These are phyloP conservation scores for Hecatera dysodea DNA, from an alignment of 2,888 invertebrate genomes.

Conservation along the genomic window DNA sequence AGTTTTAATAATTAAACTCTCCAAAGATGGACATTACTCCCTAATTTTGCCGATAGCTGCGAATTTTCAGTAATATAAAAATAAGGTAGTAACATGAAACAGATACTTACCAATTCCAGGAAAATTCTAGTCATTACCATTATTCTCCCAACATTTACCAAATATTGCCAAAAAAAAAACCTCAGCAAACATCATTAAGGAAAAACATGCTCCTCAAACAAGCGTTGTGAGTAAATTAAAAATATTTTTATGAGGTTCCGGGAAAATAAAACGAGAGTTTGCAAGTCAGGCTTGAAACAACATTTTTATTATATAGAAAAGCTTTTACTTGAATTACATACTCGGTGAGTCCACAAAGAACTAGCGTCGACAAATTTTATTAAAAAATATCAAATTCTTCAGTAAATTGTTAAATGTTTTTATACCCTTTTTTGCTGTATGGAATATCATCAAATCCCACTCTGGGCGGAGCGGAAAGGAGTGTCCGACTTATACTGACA, in stretches of 20 bases:
- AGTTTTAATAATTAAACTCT: no score
- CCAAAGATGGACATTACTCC: no score
- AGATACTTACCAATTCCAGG: neutral
- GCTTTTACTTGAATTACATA: neutral
- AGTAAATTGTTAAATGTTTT: no score
- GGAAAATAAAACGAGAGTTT: neutral
- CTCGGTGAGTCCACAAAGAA: neutral
- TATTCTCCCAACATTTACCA: slow-evolving; percentile 20
- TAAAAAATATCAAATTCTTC: neutral
- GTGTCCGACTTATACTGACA: no score
- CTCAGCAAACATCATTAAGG: slow-evolving; percentile 35
- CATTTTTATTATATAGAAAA: neutral
- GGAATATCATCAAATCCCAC: no score
- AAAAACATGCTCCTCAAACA: slow-evolving; percentile 41
- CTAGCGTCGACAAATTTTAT: no score
- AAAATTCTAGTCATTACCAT: neutral
- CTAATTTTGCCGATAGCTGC: neutral
- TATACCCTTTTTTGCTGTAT: no score
- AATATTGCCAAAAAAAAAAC: slow-evolving; percentile 15
- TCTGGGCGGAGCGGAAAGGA: no score
- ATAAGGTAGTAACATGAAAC: neutral
- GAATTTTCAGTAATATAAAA: neutral
- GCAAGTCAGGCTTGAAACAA: neutral
- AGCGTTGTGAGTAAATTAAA: slow-evolving; percentile 36
- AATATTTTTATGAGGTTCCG: slow-evolving; percentile 27